A percentile compares a stretch with the other conserved stretches of the same genome.
These are phyloP conservation scores for Philaethria dido DNA, from an alignment of 2,888 invertebrate species.

Conservation along the genomic window DNA sequence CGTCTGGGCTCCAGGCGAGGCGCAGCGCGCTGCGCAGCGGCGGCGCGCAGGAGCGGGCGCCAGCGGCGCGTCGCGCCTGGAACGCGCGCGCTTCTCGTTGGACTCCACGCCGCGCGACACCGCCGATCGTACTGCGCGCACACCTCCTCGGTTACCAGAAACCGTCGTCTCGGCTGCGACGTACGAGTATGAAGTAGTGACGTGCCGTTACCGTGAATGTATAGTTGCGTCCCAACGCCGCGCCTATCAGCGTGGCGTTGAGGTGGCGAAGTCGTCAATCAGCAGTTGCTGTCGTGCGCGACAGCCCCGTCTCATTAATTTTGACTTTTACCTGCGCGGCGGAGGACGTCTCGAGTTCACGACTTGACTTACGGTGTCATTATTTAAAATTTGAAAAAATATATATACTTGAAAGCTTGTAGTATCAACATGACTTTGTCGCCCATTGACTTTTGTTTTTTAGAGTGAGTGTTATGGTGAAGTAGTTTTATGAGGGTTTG, in stretches of 20 bases:
- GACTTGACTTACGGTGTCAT: too few species aligned
- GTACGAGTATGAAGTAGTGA: too few species aligned
- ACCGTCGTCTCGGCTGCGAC: too few species aligned
- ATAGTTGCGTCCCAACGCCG: slow-evolving; percentile 94
- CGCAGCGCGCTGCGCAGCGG: slow-evolving; percentile 91
- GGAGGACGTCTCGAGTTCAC: too few species aligned
- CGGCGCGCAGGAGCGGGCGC: slow-evolving; percentile 94
- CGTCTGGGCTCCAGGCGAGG: slow-evolving; percentile 96
- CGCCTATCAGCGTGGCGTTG: slow-evolving; percentile 87
- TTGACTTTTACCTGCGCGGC: too few species aligned
- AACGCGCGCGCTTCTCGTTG: slow-evolving; percentile 87
- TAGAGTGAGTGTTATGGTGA: too few species aligned
- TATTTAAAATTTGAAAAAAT: too few species aligned
- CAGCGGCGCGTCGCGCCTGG: slow-evolving; percentile 93
- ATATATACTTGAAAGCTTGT: too few species aligned
- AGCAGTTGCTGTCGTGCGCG: slow-evolving; percentile 91
- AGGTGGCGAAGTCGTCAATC: slow-evolving; percentile 86
- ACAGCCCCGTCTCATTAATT: slow-evolving; percentile 91
- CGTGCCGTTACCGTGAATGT: slow-evolving; percentile 85
- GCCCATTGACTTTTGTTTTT: too few species aligned
- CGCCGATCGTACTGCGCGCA: slow-evolving; percentile 85
- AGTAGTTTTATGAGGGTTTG: too few species aligned
- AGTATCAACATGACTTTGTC: too few species aligned
- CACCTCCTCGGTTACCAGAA: too few species aligned
- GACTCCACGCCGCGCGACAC: slow-evolving; percentile 93